These are phyloP conservation scores for Lepas anatifera DNA, from an alignment of 2,888 invertebrate genomes.

Conservation along the genomic window DNA sequence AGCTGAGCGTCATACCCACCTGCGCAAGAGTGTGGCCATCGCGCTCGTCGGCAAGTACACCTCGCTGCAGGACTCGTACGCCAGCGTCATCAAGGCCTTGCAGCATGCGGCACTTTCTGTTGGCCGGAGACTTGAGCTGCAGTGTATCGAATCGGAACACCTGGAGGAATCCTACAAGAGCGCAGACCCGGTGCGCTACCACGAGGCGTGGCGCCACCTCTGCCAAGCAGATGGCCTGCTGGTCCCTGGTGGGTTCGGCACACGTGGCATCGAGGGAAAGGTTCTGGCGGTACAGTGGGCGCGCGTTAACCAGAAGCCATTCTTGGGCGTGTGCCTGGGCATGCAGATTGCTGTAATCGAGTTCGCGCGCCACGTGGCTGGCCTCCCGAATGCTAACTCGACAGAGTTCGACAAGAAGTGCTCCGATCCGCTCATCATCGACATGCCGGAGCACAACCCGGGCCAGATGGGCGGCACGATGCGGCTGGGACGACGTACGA, in stretches of 20 bases:
- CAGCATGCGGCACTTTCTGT: conserved; percentile 82
- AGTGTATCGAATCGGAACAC: conserved; percentile 80
- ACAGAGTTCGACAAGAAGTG: conserved; percentile 69
- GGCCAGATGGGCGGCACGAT: conserved; percentile 94
- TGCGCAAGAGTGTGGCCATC: conserved; percentile 74
- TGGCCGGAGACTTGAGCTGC: conserved; percentile 69
- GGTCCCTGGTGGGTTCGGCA: conserved; percentile 96
- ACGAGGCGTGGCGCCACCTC: conserved; percentile 85
- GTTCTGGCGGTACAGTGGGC: conserved; percentile 90
- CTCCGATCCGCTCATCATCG: conserved; percentile 71
- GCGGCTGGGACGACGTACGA: conserved; percentile 87
- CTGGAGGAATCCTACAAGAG: conserved; percentile 60
- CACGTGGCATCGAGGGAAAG: conserved; percentile 90
- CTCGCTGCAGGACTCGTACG: conserved; percentile 87
- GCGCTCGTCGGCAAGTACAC: conserved; percentile 96
- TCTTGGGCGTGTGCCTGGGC: conserved; percentile 94
- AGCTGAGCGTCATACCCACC: conserved; percentile 67
- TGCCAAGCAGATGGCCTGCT: conserved; percentile 68
- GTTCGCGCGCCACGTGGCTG: conserved; percentile 52
- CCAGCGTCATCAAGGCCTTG: conserved; percentile 88
- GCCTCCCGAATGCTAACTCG: conserved; percentile 63
- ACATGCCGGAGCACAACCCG: conserved; percentile 97
- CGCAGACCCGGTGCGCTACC: conserved; percentile 68
- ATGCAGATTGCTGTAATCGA: conserved; percentile 94
- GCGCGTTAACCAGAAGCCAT: conserved; percentile 74